Base-by-base conservation (phyloP, 1,140 invertebrate species). In the Lerema accius region DNA sequence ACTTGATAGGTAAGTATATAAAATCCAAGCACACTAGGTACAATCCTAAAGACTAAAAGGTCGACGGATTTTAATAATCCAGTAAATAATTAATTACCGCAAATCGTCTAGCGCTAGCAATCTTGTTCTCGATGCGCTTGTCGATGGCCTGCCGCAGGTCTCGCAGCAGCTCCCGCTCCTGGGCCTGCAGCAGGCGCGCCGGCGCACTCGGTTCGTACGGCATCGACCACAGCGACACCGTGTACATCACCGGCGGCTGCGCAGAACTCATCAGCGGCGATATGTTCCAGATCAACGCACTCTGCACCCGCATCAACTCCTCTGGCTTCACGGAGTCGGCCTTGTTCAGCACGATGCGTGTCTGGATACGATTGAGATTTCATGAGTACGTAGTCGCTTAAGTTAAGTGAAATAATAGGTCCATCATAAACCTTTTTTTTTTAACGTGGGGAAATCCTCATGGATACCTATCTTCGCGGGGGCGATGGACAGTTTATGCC, bases 201-300 rank as follows among this genome's bases (percentile, higher is more conserved):
- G 96, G 96, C 11, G 96, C 94, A 62, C 96, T 95, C 15, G 92
- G 81, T 88, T 97, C 96, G 78, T 95, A 97, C 4, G 96, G 96
- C 83, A 95, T 92, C 0, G 96, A 96, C 96, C 97, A 98, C 68
- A 98, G 90, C 6, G 97, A 98, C 26, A 96, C 96, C 7, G 97
- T 97, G 85, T 98, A 99, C 95, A 97, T 96, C n/a, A 97, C 92
- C 4, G 97, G 97, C n/a, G 97, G 97, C 76, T 98, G 96, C 13
- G 96, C 94, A 23, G 96, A 97, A 48, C 97, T 97, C 95, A 99
- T 97, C 42, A 99, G 90, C 3, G 97, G 98, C 7, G 97, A 98
- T 73, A 99, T 97, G 82, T 98, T 98, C 98, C 98, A 99, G 76
- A 99, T 97, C 26, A 99, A 91, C 2, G 96, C 96, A 48, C 97